Evolutionary conservation across 2,113 vertebrate species (phyloP), one percentile per base, ranked within the genome.

Genomic region (Channa maculata): DNA sequence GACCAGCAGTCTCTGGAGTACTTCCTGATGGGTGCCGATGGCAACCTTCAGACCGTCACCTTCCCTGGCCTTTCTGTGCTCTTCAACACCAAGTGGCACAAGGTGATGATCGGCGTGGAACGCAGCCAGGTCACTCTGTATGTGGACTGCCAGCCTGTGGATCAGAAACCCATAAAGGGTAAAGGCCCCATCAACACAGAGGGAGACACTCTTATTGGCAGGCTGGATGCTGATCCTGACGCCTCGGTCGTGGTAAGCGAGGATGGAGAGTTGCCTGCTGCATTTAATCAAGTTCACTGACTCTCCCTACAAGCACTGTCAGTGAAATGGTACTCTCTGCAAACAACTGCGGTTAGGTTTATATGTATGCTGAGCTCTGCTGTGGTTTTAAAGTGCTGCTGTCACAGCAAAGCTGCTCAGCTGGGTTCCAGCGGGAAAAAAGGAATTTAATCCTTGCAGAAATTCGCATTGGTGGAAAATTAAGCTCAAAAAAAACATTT

Each of bases 61-160:
- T 95, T 95, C 80, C 92, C 91, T 0, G 95, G 94, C 24, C 89
- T 95, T 0, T 95, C 94, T 0, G 92, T 94, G 60, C 93, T 95
- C 80, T 95, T 95, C 87, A 95, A 95, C 88, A 95, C 94, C 62
- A 94, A 93, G 76, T 95, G 95, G 95, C 94, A 95, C 88, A 95
- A 95, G 83, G 94, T 95, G 80, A 94, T 95, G 94, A 91, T 95
- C 4, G 95, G 94, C 0, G 94, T 95, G 67, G 94, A 95, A 88
- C 84, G 66, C 0, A 89, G 94, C 39, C 90, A 89, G 83, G 93
- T 95, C 74, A 95, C 94, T 0, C 89, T 95, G 33, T 95, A 93
- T 0, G 92, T 95, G 75, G 95, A 95, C 90, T 95, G 95, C 86
- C 93, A 95, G 60, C 93, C 93, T 0, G 93, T 95, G 66, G 94